Evolutionary conservation across 2,113 vertebrate genomes (phyloP), one percentile per base, ranked within the genome.

Genomic region (Pseudorectes ferrugineus): DNA sequence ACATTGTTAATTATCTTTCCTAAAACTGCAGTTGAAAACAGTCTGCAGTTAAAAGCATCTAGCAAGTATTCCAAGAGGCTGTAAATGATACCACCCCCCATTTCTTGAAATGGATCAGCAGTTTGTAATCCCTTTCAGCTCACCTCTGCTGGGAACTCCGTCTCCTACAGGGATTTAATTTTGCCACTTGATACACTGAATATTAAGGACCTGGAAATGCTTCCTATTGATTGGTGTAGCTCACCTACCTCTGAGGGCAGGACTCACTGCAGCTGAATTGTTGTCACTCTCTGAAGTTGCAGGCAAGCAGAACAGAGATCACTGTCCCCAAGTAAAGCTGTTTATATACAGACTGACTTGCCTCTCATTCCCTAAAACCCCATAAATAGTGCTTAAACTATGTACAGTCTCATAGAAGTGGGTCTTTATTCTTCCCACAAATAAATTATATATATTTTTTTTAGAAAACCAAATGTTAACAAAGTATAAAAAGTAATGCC

Each of bases 401-500:
- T 94, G 26, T 91, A 78, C 72, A 92, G 40, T 73, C 62, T 85
- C n/a, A 57, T 25, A 91, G 85, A 92, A 35, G 88, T 92, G 90
- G 94, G 92, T 70, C 93, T 96, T 97, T 96, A 93, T 94, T 92
- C 59, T 95, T 57, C 92, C 94, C 95, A 92, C 92, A 95, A 98
- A 96, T 97, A 97, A 97, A 94, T 97, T 91, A 96, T 68, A 26
- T 35, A 78, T 85, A 76, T 45, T 57, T 38, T 42, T 66, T 66
- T 75, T 68, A 84, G 92, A 92, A 91, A 68, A 62, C 45, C 87
- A 93, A 89, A 67, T 24, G 77, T 58, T 96, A 65, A 92, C 54
- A 81, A 91, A 81, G 80, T 96, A 92, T 91, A 96, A 96, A 97
- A 97, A 92, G 78, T 95, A 97, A 97, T 94, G 85, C 94, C 92